These are phyloP conservation scores for Amorpha juglandis DNA, from an alignment of 2,888 invertebrate genomes.

Conservation along the genomic window DNA sequence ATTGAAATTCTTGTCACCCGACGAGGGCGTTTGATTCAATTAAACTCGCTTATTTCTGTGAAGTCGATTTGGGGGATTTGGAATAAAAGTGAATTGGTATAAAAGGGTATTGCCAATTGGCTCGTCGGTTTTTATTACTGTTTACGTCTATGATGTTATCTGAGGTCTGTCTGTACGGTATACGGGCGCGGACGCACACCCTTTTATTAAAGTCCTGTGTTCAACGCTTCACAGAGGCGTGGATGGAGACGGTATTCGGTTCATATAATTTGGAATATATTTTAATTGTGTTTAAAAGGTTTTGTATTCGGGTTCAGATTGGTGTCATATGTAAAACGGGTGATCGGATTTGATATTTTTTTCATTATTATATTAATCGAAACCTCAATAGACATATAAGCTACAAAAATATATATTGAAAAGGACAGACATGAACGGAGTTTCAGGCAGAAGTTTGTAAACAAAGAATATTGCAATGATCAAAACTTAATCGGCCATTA, in stretches of 20 bases:
- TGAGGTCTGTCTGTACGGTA: conserved; percentile 62
- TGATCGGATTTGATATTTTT: too few relatives aligned
- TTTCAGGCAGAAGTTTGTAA: too few relatives aligned
- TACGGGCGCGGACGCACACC: conserved; percentile 75
- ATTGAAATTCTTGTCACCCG: conserved; percentile 70
- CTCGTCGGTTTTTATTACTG: conserved; percentile 63
- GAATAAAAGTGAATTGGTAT: conserved; percentile 51
- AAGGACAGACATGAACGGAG: too few relatives aligned
- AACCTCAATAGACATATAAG: too few relatives aligned
- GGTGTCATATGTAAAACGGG: too few relatives aligned
- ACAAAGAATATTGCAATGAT: too few relatives aligned
- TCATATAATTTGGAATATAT: not conserved
- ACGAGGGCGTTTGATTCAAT: conserved; percentile 70
- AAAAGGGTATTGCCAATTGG: conserved; percentile 77
- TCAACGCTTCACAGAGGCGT: conserved; percentile 47
- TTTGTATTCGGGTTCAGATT: too few relatives aligned
- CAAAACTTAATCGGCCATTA: too few relatives aligned
- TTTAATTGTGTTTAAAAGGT: not conserved
- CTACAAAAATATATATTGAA: too few relatives aligned
- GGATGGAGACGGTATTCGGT: conserved; percentile 44
- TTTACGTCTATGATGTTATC: conserved; percentile 80
- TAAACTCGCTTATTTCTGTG: conserved; percentile 74
- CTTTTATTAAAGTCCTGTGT: conserved; percentile 74
- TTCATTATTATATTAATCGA: too few relatives aligned
- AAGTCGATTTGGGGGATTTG: conserved; percentile 33